Conservation (phyloP, 2,888 invertebrate species). For the Marronus borbonicus region DNA sequence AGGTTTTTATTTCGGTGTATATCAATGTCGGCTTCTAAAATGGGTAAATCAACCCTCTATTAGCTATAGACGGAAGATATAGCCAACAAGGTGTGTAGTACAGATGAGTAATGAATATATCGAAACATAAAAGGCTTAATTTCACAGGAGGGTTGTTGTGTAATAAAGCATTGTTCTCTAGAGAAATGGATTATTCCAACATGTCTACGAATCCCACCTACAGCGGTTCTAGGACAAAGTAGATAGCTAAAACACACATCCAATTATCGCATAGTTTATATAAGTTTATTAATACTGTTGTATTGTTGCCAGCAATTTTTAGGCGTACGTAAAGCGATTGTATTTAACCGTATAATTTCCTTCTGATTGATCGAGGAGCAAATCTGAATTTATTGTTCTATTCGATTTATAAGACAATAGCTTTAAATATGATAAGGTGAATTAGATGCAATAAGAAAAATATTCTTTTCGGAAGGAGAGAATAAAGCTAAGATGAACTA, state of each 20-base stretch:
- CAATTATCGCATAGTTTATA: constrained; percentile 57
- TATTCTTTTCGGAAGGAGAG: too few species aligned
- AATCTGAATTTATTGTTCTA: too few species aligned
- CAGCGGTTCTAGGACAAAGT: constrained; percentile 59
- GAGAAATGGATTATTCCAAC: constrained; percentile 68
- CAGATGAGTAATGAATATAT: constrained; percentile 69
- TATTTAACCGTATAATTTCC: constrained; percentile 6
- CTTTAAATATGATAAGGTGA: too few species aligned
- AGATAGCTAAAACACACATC: constrained; percentile 58
- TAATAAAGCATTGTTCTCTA: constrained; percentile 71
- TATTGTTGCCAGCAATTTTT: constrained; percentile 8
- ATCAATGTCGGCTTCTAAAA: constrained; percentile 40
- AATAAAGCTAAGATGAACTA: too few species aligned
- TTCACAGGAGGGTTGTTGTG: constrained; percentile 70
- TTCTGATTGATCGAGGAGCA: neutral
- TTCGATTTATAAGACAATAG: too few species aligned
- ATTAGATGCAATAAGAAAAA: too few species aligned
- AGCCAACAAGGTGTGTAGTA: constrained; percentile 62
- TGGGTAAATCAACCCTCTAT: constrained; percentile 55
- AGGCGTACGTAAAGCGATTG: neutral
- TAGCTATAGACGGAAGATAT: constrained; percentile 55
- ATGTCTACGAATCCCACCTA: constrained; percentile 62
- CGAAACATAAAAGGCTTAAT: constrained; percentile 70
- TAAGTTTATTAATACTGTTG: constrained; percentile 47
- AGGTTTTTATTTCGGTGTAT: constrained; percentile 31